phyloP scores from a whole-genome alignment of 2,797 vertebrate species.

The Oophaga sylvatica region DNA sequence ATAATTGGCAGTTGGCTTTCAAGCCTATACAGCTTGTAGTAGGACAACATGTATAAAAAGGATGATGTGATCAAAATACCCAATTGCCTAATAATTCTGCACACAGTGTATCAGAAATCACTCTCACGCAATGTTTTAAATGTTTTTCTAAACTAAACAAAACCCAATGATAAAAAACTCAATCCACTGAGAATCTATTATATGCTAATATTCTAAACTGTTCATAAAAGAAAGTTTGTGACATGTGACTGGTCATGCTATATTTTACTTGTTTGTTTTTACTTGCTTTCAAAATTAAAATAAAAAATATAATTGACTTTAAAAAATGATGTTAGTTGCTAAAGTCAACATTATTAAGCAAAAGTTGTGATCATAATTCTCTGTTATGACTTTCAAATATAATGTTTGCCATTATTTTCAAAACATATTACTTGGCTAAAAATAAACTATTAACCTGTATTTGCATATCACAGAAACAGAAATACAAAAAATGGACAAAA shows the following conservation, averaged over 20 bases:
- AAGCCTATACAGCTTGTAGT: too few species aligned
- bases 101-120: too few species aligned
- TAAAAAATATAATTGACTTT: background rate
- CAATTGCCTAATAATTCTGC: too few species aligned
- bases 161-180: background rate
- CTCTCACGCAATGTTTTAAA: background rate
- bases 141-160: background rate
- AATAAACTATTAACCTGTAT: conserved; percentile 8
- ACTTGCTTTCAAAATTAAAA: background rate
- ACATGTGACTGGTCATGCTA: background rate
- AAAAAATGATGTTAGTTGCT: background rate
- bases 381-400: background rate
- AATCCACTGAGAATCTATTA: background rate
- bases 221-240: too few species aligned
- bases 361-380: background rate
- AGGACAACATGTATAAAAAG: too few species aligned
- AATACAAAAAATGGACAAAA: background rate
- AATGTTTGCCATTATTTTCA: background rate
- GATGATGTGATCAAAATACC: too few species aligned
- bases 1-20: too few species aligned
- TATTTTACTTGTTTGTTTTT: background rate
- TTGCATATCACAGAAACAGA: conserved; percentile 14
- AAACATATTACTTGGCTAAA: background rate
- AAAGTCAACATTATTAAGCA: background rate
- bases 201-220: background rate